Evolutionary conservation across 2,888 invertebrate species (phyloP).

Genomic region (Papilio protenor): DNA sequence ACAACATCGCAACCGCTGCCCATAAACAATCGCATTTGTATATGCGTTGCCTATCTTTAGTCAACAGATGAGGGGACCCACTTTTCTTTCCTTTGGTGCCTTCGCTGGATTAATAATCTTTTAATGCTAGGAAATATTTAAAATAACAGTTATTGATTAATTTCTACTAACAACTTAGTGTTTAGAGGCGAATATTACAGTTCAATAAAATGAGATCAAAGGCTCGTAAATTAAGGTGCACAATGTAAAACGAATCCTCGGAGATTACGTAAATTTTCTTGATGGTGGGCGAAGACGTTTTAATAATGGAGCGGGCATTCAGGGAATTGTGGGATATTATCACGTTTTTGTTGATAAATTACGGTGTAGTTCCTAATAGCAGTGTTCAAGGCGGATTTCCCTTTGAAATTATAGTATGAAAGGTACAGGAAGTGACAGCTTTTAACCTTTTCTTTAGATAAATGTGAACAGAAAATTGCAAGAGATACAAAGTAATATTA

Average conservation of each 20-base stretch:
- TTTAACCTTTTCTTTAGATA: background rate
- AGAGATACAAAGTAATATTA: background rate
- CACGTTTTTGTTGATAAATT: slow-evolving; percentile 37
- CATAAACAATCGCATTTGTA: no score
- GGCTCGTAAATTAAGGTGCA: slow-evolving; percentile 9
- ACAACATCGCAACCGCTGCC: no score
- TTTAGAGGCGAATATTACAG: background rate
- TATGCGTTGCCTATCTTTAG: no score
- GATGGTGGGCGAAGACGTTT: slow-evolving; percentile 28
- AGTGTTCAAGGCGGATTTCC: slow-evolving; percentile 6
- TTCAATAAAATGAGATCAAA: slow-evolving; percentile 7
- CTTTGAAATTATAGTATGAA: background rate
- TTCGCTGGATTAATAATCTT: no score
- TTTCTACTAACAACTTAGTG: background rate
- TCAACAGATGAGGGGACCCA: no score
- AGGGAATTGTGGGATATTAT: slow-evolving; percentile 32
- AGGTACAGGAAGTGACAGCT: background rate
- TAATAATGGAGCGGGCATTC: slow-evolving; percentile 37
- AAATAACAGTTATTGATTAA: no score
- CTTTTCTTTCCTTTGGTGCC: no score
- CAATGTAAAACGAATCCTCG: slow-evolving; percentile 19
- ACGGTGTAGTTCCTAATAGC: slow-evolving; percentile 34
- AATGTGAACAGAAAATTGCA: background rate
- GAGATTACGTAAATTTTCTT: slow-evolving; percentile 36
- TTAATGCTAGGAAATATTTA: no score